Evolutionary conservation across 1,140 invertebrate genomes (phyloP).

Genomic region (Zaprionus camerounensis): DNA sequence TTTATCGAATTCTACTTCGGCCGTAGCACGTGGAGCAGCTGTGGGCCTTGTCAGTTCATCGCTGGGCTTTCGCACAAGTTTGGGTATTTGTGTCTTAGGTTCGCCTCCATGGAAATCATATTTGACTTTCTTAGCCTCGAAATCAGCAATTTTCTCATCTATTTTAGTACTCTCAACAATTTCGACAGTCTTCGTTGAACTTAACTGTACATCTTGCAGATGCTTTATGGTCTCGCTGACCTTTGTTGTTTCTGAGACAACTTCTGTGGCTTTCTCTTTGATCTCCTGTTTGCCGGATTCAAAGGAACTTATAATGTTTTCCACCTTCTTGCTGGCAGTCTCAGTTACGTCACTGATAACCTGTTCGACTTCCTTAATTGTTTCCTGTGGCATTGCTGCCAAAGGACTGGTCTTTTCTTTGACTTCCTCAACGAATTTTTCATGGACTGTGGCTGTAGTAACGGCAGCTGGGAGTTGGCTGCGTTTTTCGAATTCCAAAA

Average conservation of each 20-base stretch:
- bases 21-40: slow-evolving; percentile 64
- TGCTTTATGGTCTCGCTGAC: slow-evolving; percentile 74
- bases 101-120: slow-evolving; percentile 78
- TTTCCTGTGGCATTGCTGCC: slow-evolving; percentile 56
- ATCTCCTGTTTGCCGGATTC: slow-evolving; percentile 51
- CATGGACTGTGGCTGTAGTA: slow-evolving; percentile 59
- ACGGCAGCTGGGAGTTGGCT: slow-evolving; percentile 61
- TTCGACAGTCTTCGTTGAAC: slow-evolving; percentile 46
- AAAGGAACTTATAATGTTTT: slow-evolving; percentile 70
- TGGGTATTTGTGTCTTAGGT: slow-evolving; percentile 74
- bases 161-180: slow-evolving; percentile 66
- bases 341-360: slow-evolving; percentile 71
- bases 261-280: slow-evolving; percentile 21
- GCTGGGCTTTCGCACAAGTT: slow-evolving; percentile 59
- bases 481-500: slow-evolving; percentile 75
- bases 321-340: slow-evolving; percentile 69
- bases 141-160: slow-evolving; percentile 79
- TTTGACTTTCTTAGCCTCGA: slow-evolving; percentile 76
- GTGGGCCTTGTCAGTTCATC: slow-evolving; percentile 62
- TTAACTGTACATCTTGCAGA: slow-evolving; percentile 59
- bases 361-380: slow-evolving; percentile 60
- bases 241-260: slow-evolving; percentile 55
- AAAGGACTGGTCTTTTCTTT: slow-evolving; percentile 73
- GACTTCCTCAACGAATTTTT: slow-evolving; percentile 76
- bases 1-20: slow-evolving; percentile 58